Evolutionary conservation across 2,888 invertebrate species (phyloP).

Genomic region (Mesorhabditis spiculigera): DNA sequence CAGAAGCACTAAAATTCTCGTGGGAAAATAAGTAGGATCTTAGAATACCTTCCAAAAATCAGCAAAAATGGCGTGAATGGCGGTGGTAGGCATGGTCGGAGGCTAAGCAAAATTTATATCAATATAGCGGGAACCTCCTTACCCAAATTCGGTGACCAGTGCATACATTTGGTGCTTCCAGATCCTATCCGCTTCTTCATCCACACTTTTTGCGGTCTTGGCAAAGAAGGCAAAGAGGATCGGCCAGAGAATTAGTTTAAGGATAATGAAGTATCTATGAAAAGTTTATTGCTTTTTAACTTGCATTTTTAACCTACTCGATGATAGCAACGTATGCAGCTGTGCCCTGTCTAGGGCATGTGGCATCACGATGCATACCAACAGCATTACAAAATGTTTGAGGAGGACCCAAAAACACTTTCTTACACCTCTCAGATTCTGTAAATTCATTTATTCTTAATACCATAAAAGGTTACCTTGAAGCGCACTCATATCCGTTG

Average conservation of each 20-base stretch:
- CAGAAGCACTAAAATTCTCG: not conserved
- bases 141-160: conserved; percentile 56
- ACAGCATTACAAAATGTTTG: conserved; percentile 34
- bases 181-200: conserved; percentile 58
- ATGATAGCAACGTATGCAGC: conserved; percentile 34
- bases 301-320: conserved; percentile 15
- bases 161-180: conserved; percentile 59
- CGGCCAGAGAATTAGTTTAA: conserved; percentile 57
- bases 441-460: not conserved
- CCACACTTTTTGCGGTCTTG: conserved; percentile 52
- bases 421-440: conserved; percentile 29
- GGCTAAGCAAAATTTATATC: conserved; percentile 24
- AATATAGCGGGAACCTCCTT: not conserved
- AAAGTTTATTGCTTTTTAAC: not conserved
- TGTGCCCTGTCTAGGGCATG: conserved; percentile 38
- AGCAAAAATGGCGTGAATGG: conserved; percentile 56
- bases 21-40: conserved; percentile 22
- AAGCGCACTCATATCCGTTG: conserved; percentile 56
- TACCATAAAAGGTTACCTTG: not conserved
- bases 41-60: conserved; percentile 24
- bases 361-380: conserved; percentile 39
- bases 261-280: conserved; percentile 25
- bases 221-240: conserved; percentile 60
- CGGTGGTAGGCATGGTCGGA: conserved; percentile 58
- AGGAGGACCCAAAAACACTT: conserved; percentile 24